phyloP scores from a whole-genome alignment of 2,797 vertebrate species.

The Champsocephalus gunnari region DNA sequence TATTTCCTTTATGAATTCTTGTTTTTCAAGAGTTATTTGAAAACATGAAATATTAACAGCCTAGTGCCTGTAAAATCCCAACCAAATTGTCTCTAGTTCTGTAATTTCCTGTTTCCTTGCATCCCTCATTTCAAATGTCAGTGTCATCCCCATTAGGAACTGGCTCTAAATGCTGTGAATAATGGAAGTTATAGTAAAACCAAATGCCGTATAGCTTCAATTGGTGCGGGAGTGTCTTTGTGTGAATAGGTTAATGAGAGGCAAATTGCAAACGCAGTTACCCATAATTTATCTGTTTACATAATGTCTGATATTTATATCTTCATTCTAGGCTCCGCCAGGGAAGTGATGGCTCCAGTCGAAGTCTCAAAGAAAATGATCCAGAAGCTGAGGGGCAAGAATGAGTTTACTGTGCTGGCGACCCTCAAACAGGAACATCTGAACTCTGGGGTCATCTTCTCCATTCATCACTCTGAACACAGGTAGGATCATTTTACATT shows the following conservation, averaged over 20 bases:
- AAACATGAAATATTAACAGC: slow-evolving; percentile 57
- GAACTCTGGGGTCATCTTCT: slow-evolving; percentile 97
- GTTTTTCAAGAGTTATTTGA: slow-evolving; percentile 27
- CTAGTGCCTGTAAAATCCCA: slow-evolving; percentile 33
- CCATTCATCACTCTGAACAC: slow-evolving; percentile 94
- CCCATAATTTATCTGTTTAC: slow-evolving; percentile 9
- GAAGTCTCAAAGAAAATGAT: slow-evolving; percentile 89
- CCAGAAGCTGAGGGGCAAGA: slow-evolving; percentile 94
- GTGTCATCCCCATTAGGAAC: neutral
- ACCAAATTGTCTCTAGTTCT: slow-evolving; percentile 1
- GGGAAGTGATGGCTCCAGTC: slow-evolving; percentile 91
- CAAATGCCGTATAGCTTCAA: neutral
- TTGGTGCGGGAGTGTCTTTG: neutral
- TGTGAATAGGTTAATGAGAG: neutral
- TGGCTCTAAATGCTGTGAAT: slow-evolving; percentile 6
- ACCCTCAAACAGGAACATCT: slow-evolving; percentile 93
- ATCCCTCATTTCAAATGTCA: slow-evolving; percentile 10
- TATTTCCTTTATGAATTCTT: slow-evolving; percentile 52
- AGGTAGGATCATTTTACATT: slow-evolving; percentile 82
- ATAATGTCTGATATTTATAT: slow-evolving; percentile 34
- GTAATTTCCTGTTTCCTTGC: slow-evolving; percentile 22
- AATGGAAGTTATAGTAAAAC: neutral
- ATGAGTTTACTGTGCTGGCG: slow-evolving; percentile 93
- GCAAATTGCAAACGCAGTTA: slow-evolving; percentile 9
- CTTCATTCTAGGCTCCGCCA: slow-evolving; percentile 86